Evolutionary conservation across 2,797 vertebrate genomes (phyloP), one percentile per base, ranked within the genome.

Genomic region (Acanthurus tractus): DNA sequence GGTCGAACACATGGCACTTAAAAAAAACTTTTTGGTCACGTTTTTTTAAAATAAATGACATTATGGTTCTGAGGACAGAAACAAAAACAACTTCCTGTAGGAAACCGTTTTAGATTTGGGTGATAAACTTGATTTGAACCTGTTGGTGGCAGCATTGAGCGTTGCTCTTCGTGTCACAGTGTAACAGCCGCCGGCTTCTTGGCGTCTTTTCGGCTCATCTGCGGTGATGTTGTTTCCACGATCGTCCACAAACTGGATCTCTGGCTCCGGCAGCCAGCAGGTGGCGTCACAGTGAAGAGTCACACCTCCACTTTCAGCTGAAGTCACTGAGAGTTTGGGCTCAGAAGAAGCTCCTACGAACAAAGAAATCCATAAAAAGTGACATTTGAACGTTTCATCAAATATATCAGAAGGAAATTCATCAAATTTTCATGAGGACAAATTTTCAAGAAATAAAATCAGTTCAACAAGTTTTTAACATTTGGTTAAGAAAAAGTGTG

Each of bases 211-310:
- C 0, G 44, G 13, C 0, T 46, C 11, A 0, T 63, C 17, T 1
- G 72, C 66, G 0, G 10, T 0, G 8, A 84, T 55, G 5, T 44
- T 0, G 0, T 59, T 56, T 2, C 65, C 75, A 2, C 11, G 4
- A 0, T 64, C 11, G 2, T 87, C 68, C n/a, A 74, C 64, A 12
- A 88, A 79, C 1, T 0, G 0, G 10, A 90, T 20, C 4, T 53
- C 3, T 0, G 73, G 70, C 22, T 63, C 20, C 2, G 29, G 29
- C 14, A 6, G 38, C 72, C 74, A 86, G 67, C 71, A 76, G 11
- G 0, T 6, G 0, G 66, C 75, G 25, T 52, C 64, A 15, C 89
- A 90, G 63, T 64, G 50, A 3, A 89, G 38, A 7, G 54, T 70
- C 56, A 73, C 6, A 1, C 3, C 23, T 2, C 9, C 61, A 0